Evolutionary conservation across 2,113 vertebrate species (phyloP), one percentile per base, ranked within the genome.

Genomic region (Heterotilapia buettikoferi): DNA sequence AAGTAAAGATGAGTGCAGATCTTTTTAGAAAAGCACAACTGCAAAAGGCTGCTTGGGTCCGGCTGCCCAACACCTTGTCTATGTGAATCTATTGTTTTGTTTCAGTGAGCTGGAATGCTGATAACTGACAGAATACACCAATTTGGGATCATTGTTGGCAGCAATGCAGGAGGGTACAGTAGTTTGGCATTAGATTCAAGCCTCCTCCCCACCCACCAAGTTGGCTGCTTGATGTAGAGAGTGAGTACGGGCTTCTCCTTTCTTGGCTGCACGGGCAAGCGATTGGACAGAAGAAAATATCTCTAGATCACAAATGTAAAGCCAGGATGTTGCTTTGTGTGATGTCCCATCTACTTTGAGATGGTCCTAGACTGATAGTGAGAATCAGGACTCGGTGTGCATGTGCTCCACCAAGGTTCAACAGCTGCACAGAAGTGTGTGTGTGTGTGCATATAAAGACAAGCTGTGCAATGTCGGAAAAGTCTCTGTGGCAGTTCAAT

Each of bases 81-180:
- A 78, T 76, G 84, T 87, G 76, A 80, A 61, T 57, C 80, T 79
- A 86, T 92, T 90, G 88, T 93, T 91, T 66, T 45, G 31, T 89
- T 86, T 73, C 90, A 86, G 71, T 84, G 71, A 86, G 87, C 88
- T 88, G 90, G 84, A 92, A 90, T 89, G 24, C 87, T 86, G 88
- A 93, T 89, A 90, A 53, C 81, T 89, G 86, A 83, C 84, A 87
- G 47, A 89, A 91, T 78, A 57, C 84, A 83, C 91, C 47, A 79
- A 88, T 83, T 61, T 71, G 11, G 52, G 82, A 80, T 85, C 57
- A 19, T 52, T 84, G 63, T 45, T 93, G 88, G 89, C 91, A 88
- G 81, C 45, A 59, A 6, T 73, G 86, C 91, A 89, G 85, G 83
- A 47, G 84, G 82, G 81, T 71, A 59, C 80, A 88, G 80, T 43